Percentiles rank a stretch among this genome's conserved stretches.
Conservation (phyloP, 2,113 vertebrate genomes). For the Podiceps cristatus region DNA sequence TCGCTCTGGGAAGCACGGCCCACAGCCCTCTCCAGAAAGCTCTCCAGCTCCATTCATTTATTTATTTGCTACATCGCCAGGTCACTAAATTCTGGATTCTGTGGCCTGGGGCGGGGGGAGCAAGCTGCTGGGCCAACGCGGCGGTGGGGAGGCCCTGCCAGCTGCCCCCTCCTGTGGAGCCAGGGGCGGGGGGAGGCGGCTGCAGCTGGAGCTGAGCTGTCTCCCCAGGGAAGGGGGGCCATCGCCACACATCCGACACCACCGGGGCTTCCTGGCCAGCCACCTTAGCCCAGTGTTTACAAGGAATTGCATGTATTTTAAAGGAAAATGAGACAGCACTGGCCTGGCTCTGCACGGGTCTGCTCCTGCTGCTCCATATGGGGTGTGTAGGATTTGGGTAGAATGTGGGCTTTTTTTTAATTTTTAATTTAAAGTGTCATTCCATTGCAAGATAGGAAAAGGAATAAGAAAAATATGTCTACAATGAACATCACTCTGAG, state of each 20-base stretch:
- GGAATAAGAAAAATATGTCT: background rate
- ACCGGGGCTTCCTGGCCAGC: constrained; percentile 33
- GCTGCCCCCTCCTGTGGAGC: constrained; percentile 11
- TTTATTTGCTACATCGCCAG: constrained; percentile 61
- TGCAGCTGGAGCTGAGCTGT: constrained; percentile 26
- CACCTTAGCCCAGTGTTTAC: constrained; percentile 9
- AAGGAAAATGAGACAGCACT: background rate
- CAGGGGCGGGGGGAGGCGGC: background rate
- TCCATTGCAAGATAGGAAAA: background rate
- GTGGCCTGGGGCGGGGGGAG: background rate
- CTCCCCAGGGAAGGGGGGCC: constrained; percentile 20
- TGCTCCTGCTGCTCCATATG: background rate
- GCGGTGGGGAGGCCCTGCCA: background rate
- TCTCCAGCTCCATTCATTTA: constrained; percentile 60
- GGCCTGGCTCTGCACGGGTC: background rate
- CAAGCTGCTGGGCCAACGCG: background rate
- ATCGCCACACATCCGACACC: constrained; percentile 7
- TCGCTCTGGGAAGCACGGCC: constrained; percentile 41
- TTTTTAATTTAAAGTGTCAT: background rate
- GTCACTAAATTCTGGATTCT: constrained; percentile 61
- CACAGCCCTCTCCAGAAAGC: constrained; percentile 45
- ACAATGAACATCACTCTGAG: background rate
- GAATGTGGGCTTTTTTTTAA: accelerated
- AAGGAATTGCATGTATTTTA: background rate
- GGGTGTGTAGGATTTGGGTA: background rate